Percentiles rank a stretch among this genome's conserved stretches.
These are phyloP conservation scores for Prunella strophiata DNA, from an alignment of 2,797 vertebrate species.

Conservation along the genomic window DNA sequence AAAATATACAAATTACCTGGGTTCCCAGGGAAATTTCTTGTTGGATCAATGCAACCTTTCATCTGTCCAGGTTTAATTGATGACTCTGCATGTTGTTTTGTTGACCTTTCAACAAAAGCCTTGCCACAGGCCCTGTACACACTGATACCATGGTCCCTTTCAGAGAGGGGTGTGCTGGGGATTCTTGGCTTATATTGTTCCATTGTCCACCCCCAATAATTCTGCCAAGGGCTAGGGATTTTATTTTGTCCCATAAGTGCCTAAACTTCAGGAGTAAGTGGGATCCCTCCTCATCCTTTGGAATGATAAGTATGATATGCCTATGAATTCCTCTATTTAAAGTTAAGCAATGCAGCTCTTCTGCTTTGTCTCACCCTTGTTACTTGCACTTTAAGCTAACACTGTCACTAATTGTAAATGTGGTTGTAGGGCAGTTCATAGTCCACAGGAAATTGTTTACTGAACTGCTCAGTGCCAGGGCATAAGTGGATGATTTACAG, in stretches of 20 bases:
- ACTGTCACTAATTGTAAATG: conserved; percentile 65
- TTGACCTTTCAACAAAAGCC: conserved; percentile 55
- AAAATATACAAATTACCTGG: conserved; percentile 11
- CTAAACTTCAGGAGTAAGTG: background rate
- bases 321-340: background rate
- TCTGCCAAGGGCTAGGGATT: background rate
- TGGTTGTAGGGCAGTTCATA: conserved; percentile 46
- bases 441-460: conserved; percentile 63
- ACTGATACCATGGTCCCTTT: conserved; percentile 6
- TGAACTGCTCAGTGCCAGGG: conserved; percentile 42
- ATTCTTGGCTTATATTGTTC: background rate
- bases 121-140: background rate
- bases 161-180: background rate
- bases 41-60: conserved; percentile 18
- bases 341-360: conserved; percentile 12
- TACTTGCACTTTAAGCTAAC: conserved; percentile 57
- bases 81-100: conserved; percentile 28
- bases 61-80: conserved; percentile 51
- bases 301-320: background rate
- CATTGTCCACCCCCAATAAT: background rate
- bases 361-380: conserved; percentile 55
- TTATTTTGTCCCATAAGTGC: background rate
- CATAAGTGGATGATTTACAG: conserved; percentile 62
- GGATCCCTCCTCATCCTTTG: background rate
- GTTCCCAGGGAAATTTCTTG: conserved; percentile 9